Evolutionary conservation across 2,113 vertebrate genomes (phyloP).

Genomic region (Hippoglossus stenolepis): DNA sequence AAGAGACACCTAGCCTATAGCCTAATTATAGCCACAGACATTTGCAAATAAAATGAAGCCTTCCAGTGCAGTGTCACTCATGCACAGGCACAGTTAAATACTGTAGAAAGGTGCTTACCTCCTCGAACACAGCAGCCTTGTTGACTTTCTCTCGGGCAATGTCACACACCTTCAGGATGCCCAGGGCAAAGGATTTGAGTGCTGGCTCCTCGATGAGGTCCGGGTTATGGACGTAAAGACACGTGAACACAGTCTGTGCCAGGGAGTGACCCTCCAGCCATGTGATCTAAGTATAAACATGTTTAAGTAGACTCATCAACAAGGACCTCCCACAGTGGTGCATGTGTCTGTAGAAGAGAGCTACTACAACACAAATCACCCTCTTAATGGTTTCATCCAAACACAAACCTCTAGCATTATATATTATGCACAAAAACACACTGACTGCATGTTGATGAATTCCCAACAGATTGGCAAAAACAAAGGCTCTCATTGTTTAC

Average conservation of each 20-base stretch:
- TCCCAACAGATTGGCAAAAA: background rate
- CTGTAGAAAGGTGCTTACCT: slow-evolving; percentile 81
- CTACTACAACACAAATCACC: background rate
- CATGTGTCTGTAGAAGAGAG: background rate
- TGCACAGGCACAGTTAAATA: background rate
- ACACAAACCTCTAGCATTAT: no score
- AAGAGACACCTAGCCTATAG: background rate
- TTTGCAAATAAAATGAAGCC: background rate
- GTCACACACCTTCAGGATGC: slow-evolving; percentile 97
- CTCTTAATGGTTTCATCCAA: background rate
- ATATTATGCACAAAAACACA: background rate
- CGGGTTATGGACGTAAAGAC: slow-evolving; percentile 98
- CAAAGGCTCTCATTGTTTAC: slow-evolving; percentile 54
- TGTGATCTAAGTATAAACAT: slow-evolving; percentile 87
- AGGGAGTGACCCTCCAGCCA: slow-evolving; percentile 98
- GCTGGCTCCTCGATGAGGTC: slow-evolving; percentile 97
- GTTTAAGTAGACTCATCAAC: slow-evolving; percentile 20
- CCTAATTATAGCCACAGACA: background rate
- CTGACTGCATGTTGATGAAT: background rate
- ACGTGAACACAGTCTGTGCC: slow-evolving; percentile 99
- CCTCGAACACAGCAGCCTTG: slow-evolving; percentile 98
- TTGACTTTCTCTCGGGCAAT: slow-evolving; percentile 99
- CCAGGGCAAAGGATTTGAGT: slow-evolving; percentile 97
- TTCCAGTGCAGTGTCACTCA: background rate
- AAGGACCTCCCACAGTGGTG: background rate